phyloP scores from a whole-genome alignment of 2,888 invertebrate genomes.

The Sminthurinus aureus region DNA sequence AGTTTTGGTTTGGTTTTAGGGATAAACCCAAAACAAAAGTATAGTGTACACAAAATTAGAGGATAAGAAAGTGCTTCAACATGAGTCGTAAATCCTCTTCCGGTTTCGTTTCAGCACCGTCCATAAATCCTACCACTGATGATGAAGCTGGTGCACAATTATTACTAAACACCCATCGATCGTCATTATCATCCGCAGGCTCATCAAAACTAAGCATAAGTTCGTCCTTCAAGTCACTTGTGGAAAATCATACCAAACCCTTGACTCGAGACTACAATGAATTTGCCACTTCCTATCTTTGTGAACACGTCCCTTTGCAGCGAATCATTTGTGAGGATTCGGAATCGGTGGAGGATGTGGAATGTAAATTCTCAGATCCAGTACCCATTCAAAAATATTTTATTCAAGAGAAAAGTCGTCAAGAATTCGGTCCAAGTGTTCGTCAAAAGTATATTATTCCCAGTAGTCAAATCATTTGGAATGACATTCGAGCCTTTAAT shows the following conservation, averaged over 20 bases:
- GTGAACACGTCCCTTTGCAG: conserved; percentile 39
- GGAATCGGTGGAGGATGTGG: conserved; percentile 41
- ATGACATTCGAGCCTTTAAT: conserved; percentile 35
- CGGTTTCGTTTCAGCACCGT: background rate
- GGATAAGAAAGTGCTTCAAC: background rate
- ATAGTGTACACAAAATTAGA: too few relatives aligned
- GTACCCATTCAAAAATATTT: conserved; percentile 42
- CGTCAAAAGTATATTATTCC: conserved; percentile 46
- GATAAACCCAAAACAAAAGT: too few relatives aligned
- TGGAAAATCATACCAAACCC: conserved; percentile 44
- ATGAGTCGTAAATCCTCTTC: background rate
- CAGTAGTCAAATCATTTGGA: conserved; percentile 39
- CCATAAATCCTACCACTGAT: background rate
- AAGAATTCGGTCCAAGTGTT: conserved; percentile 48
- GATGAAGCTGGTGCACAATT: background rate
- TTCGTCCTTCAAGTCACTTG: conserved; percentile 18
- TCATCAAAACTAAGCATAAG: background rate
- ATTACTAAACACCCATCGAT: background rate
- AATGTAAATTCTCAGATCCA: conserved; percentile 43
- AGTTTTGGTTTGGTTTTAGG: too few relatives aligned
- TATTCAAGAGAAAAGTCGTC: conserved; percentile 43
- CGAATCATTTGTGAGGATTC: conserved; percentile 43
- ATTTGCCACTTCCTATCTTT: conserved; percentile 51
- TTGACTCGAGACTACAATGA: conserved; percentile 40
- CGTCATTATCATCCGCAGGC: background rate